phyloP scores from a whole-genome alignment of 2,113 vertebrate species.

The Anhinga anhinga region DNA sequence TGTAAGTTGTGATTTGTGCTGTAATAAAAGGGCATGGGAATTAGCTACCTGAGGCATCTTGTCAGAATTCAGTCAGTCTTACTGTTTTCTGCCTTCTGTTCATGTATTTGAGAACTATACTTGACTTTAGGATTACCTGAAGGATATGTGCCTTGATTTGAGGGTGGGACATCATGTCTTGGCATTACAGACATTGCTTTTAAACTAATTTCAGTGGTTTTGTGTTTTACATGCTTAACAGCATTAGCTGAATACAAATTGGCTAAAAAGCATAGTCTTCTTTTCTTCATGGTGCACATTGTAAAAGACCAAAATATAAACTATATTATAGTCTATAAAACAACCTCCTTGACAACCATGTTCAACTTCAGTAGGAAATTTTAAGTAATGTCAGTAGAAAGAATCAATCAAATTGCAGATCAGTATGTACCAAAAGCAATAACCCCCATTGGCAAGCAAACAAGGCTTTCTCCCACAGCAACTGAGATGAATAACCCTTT shows the following conservation, averaged over 20 bases:
- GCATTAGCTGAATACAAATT: neutral
- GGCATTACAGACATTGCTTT: neutral
- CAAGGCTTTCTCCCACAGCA: neutral
- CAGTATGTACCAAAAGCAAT: neutral
- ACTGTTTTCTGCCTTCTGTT: neutral
- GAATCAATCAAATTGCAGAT: neutral
- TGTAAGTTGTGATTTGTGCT: neutral
- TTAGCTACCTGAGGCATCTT: neutral
- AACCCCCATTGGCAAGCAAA: neutral
- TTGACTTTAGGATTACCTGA: neutral
- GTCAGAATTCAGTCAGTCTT: neutral
- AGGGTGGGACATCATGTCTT: neutral
- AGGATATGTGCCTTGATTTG: neutral
- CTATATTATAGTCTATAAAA: neutral
- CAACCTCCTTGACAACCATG: neutral
- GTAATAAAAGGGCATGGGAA: neutral
- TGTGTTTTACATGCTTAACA: neutral
- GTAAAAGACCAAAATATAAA: neutral
- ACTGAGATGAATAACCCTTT: neutral
- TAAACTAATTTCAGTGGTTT: neutral
- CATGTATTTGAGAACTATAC: neutral
- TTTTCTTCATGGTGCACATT: neutral
- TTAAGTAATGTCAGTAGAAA: neutral
- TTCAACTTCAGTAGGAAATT: neutral
- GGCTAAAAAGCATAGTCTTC: neutral